Base-by-base conservation (phyloP, 2,113 vertebrate species). In the Gymnorhina tibicen region DNA sequence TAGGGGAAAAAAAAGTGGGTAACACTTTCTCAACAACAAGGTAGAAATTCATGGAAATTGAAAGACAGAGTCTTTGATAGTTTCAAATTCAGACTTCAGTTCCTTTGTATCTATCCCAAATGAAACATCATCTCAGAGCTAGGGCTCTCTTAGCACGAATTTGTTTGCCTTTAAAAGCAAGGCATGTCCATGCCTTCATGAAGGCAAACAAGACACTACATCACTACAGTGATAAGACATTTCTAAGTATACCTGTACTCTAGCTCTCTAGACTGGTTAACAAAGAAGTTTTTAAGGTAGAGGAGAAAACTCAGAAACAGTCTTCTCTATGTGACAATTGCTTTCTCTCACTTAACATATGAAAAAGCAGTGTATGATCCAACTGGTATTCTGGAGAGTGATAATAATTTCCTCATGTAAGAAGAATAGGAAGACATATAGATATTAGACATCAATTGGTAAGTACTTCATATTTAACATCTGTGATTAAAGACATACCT, bases 401-500 rank as follows among this genome's bases (percentile, higher is more conserved):
- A 20, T 23, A 64, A 21, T 39, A 16, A 49, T 73, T 74, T 81
- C 33, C 14, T 56, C 13, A 37, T 7, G 13, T 22, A 75, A 64
- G 59, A 83, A 39, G 16, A 85, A 42, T 0, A 63, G 21, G 32
- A 85, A 92, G 27, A 79, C 10, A 72, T 13, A 52, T 0, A 84
- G 18, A 18, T 27, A 72, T 23, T 28, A 85, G 49, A 69, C 24
- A 42, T 20, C 12, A 64, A 16, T 2, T 73, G 21, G 30, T 60
- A 69, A 69, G n/a, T 21, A 59, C 27, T 73, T 44, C 2, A 7
- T 37, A 33, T 49, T 68, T 62, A 69, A 46, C 12, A 63, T 19
- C 14, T 62, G 10, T 13, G 17, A 66, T 15, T 72, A 37, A 80
- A 84, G 62, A 88, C 59, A 93, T 98, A 99, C 99, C 99, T 99